Base-by-base conservation (phyloP, 2,113 vertebrate species). In the Osmerus eperlanus region DNA sequence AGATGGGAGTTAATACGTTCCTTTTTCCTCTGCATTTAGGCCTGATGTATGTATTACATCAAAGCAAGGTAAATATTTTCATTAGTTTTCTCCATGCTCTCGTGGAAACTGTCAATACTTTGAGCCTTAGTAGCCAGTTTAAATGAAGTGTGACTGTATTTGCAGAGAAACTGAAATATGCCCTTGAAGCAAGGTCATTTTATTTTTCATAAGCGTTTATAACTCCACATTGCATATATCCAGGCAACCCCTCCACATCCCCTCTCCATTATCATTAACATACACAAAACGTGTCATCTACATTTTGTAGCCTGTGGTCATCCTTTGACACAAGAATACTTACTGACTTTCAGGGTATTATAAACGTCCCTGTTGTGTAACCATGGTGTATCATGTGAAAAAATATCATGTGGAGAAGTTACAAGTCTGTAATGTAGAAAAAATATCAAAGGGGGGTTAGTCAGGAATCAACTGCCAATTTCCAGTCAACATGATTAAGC, bases 51-150 rank as follows among this genome's bases (percentile, higher is more conserved):
- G 81, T 86, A 78, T 90, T 87, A 84, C 90, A 87, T 79, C 89
- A 84, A 87, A 90, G 86, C 83, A 90, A 93, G 92, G 92, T 93
- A 93, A 93, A 92, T 92, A 92, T 91, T 84, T 89, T 84, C 70
- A 86, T 78, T 76, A 83, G 79, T 82, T 81, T 65, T 82, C 73
- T 77, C 68, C 84, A 86, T 82, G 80, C 80, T 73, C 82, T 73
- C 85, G 71, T 83, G 70, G 56, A 18, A 55, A 61, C 11, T 56
- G 28, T 32, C 18, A 47, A 65, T 29, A 53, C 74, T 79, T 72
- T 61, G 63, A 78, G 67, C 47, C 25, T 58, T 66, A 70, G 58
- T 59, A 72, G 28, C 78, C 65, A 36, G 36, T 70, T 61, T 65
- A 64, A 52, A 59, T 51, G 63, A 21, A 71, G 11, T 71, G 55